Evolutionary conservation across 2,113 vertebrate species (phyloP).

Genomic region (Lepus europaeus): DNA sequence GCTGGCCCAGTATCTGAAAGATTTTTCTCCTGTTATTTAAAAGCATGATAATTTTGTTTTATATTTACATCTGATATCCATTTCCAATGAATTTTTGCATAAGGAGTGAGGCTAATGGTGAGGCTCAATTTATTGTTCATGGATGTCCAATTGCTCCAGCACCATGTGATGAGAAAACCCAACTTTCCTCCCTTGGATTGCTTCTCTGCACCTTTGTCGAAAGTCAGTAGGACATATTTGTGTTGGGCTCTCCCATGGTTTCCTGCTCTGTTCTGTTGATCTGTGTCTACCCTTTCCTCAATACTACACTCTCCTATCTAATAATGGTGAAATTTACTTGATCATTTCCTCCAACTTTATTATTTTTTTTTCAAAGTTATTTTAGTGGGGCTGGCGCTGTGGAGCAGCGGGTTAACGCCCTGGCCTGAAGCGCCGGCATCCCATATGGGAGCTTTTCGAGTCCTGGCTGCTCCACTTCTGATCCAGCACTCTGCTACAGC

Average conservation of each 20-base stretch:
- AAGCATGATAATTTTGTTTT: not conserved
- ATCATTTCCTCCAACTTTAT: not conserved
- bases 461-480: too few relatives aligned
- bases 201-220: not conserved
- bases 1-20: not conserved
- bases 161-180: not conserved
- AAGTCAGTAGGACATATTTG: not conserved
- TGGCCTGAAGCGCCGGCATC: too few relatives aligned
- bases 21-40: not conserved
- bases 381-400: too few relatives aligned
- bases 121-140: not conserved
- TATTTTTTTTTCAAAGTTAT: too few relatives aligned
- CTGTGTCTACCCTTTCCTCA: not conserved
- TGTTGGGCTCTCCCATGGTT: not conserved
- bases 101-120: not conserved
- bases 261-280: not conserved
- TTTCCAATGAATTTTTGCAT: not conserved
- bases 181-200: not conserved
- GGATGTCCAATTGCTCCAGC: not conserved
- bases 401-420: too few relatives aligned
- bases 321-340: not conserved
- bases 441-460: too few relatives aligned
- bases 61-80: not conserved
- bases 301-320: not conserved
- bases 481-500: too few relatives aligned